Evolutionary conservation across 2,797 vertebrate species (phyloP), one percentile per base, ranked within the genome.

Genomic region (Sebastolobus altivelis): DNA sequence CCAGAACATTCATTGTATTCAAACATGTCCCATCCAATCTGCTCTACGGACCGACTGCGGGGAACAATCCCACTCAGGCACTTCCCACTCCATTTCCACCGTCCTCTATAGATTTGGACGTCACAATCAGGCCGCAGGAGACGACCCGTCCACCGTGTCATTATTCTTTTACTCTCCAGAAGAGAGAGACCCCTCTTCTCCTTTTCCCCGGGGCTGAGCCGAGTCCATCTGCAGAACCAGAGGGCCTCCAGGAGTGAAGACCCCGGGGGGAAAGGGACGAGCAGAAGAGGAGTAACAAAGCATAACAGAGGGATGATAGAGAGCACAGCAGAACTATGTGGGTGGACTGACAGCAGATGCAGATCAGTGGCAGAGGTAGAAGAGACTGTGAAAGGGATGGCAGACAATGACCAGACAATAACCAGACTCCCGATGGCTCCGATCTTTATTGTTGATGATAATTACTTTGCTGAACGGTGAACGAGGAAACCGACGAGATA

Each of bases 321-420:
- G 61, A 77, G 65, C 11, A n/a, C n/a, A 38, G 22, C 22, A 38
- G 69, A 81, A 25, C 22, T 25, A 69, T 72, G 77, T 87, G 82
- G 81, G 80, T 74, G 65, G 46, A 79, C 37, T 65, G 78, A 81
- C 35, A 66, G 43, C 43, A 81, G 65, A 72, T 73, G 60, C 49
- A 69, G 71, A 76, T 72, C 55, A 81, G 27, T 7, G 33, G 60
- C 52, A 74, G 69, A 72, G 65, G 56, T 69, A 63, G 54, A 69
- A 68, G 13, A 60, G 20, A 52, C 0, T 16, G 27, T 18, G 29
- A 72, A 40, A 77, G 11, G 10, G 63, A 33, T 31, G 11, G n/a
- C 27, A 77, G 46, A 49, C 20, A 65, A 43, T 25, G 4, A 69
- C n/a, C 27, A 4, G 11, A 37, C 13, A 25, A 25, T 25, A 25